A percentile compares a stretch with the other conserved stretches of the same genome.
Evolutionary conservation across 2,888 invertebrate species (phyloP).

Genomic region (Alloscopus bannaensis): DNA sequence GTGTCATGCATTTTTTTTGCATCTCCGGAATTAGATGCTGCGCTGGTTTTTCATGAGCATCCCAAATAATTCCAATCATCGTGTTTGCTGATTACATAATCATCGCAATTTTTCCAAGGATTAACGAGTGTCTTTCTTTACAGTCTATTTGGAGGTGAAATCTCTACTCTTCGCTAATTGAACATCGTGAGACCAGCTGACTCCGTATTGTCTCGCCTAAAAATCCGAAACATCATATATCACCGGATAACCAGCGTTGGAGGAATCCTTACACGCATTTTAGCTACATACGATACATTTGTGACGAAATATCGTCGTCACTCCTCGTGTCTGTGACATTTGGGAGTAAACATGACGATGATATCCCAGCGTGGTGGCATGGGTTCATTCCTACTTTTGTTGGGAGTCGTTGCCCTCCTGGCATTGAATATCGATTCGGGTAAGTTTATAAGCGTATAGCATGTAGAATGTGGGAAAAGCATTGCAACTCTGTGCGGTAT

Average conservation of each 20-base stretch:
- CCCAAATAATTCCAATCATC: conserved; percentile 3
- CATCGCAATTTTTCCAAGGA: neutral
- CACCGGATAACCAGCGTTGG: too few species aligned
- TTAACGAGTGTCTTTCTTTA: too few species aligned
- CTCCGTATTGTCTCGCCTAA: too few species aligned
- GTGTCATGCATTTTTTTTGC: conserved; percentile 20
- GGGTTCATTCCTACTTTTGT: conserved; percentile 65
- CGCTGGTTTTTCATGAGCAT: neutral
- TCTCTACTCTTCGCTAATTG: too few species aligned
- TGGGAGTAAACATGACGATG: conserved; percentile 33
- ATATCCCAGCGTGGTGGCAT: conserved; percentile 56
- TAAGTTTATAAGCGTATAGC: too few species aligned
- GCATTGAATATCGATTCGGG: conserved; percentile 73
- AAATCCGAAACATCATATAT: too few species aligned
- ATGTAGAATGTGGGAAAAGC: too few species aligned
- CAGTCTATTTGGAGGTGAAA: too few species aligned
- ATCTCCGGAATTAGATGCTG: conserved; percentile 23
- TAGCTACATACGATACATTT: conserved; percentile 1
- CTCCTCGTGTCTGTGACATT: conserved; percentile 24
- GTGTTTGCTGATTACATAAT: neutral
- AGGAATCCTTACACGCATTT: too few species aligned
- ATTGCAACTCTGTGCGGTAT: too few species aligned
- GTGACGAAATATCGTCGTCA: conserved; percentile 41
- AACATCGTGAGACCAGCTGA: too few species aligned
- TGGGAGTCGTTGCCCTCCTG: conserved; percentile 73